Conservation (phyloP, 2,113 vertebrate species). For the Lanius ludovicianus region DNA sequence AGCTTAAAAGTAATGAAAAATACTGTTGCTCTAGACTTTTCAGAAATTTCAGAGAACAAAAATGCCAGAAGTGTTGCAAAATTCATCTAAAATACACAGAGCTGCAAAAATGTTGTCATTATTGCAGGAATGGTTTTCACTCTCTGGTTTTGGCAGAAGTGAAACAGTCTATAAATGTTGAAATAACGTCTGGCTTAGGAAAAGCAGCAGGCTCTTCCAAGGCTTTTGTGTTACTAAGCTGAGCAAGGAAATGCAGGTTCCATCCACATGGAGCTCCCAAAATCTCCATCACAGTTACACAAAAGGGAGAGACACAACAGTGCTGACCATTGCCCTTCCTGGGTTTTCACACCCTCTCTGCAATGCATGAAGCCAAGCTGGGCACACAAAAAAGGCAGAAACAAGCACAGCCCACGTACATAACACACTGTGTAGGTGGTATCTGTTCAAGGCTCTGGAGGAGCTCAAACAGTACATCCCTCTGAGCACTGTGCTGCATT, state of each 20-base stretch:
- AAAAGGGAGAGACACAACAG: neutral
- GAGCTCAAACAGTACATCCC: neutral
- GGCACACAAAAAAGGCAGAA: neutral
- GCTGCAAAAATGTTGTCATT: neutral
- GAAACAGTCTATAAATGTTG: neutral
- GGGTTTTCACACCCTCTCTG: neutral
- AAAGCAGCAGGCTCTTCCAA: neutral
- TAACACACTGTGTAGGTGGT: fast-evolving
- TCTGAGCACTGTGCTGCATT: neutral
- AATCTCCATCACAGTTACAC: neutral
- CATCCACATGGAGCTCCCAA: neutral
- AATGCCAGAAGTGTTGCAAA: neutral
- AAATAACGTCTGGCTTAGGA: neutral
- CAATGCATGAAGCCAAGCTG: neutral
- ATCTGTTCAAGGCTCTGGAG: neutral
- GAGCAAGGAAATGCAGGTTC: neutral
- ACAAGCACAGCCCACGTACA: neutral
- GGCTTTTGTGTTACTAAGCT: neutral
- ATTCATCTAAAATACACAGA: neutral
- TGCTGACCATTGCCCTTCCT: neutral
- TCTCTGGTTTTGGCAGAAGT: neutral
- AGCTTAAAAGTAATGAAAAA: neutral
- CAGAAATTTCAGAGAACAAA: neutral
- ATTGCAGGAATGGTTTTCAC: neutral
- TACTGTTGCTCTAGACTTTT: neutral